Conservation (phyloP, 2,888 invertebrate genomes). For the Parasteatoda lunata region DNA sequence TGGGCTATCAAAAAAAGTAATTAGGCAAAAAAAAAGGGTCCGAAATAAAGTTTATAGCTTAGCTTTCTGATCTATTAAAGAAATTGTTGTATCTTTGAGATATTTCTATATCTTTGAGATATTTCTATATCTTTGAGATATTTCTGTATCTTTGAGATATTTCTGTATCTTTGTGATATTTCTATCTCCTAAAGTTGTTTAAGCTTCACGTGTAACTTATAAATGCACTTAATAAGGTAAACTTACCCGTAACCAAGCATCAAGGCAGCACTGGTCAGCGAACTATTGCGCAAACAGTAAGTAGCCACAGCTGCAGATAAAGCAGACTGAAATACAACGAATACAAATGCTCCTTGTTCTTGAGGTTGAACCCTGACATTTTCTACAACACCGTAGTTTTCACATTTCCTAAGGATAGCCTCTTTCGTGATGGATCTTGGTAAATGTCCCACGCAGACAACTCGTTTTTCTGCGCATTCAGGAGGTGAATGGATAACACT, state of each 20-base stretch:
- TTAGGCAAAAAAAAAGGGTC: no score
- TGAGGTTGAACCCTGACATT: constrained; percentile 40
- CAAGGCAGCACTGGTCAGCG: constrained; percentile 48
- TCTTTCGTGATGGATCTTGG: constrained; percentile 29
- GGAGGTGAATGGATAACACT: constrained; percentile 26
- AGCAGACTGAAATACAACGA: constrained; percentile 31
- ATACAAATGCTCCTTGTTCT: constrained; percentile 52
- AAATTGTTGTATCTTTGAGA: no score
- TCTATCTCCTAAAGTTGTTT: no score
- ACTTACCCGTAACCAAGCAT: constrained; percentile 51
- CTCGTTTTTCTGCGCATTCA: constrained; percentile 49
- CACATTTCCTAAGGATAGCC: constrained; percentile 14
- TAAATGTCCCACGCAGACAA: constrained; percentile 46
- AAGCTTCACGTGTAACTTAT: no score
- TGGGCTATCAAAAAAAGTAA: no score
- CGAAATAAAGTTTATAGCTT: no score
- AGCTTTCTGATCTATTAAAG: no score
- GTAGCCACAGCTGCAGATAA: constrained; percentile 56
- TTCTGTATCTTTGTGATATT: no score
- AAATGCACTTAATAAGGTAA: no score
- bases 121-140: no score
- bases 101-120: no score
- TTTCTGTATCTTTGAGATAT: no score
- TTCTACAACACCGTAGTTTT: constrained; percentile 36
- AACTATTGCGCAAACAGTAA: constrained; percentile 45